Conservation (phyloP, 2,888 invertebrate genomes). For the Empis livida region DNA sequence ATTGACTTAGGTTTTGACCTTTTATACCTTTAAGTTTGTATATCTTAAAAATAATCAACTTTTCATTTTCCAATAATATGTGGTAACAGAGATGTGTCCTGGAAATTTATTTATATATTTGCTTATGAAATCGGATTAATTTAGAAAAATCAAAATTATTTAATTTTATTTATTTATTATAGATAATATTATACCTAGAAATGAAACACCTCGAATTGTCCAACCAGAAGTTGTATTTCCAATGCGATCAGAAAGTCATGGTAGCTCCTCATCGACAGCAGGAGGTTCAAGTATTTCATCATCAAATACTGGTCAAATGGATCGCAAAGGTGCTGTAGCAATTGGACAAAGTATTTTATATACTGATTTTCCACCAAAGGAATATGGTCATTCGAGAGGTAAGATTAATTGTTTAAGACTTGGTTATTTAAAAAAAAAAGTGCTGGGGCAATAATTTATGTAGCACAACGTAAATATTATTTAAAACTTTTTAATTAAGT, state of each 20-base stretch:
- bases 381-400: conserved; percentile 23
- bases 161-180: not conserved
- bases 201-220: conserved; percentile 29
- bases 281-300: conserved; percentile 7
- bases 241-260: conserved; percentile 31
- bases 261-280: conserved; percentile 12
- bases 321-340: conserved; percentile 32
- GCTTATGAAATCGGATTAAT: too few species aligned
- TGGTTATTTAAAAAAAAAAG: too few species aligned
- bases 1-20: too few species aligned
- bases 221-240: conserved; percentile 31
- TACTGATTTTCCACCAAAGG: conserved; percentile 36
- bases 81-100: too few species aligned
- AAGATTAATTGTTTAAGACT: not conserved
- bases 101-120: too few species aligned
- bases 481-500: too few species aligned
- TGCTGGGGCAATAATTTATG: too few species aligned
- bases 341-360: conserved; percentile 36
- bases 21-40: too few species aligned
- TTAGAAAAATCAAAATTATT: too few species aligned
- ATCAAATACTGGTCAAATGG: conserved; percentile 17
- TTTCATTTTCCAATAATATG: too few species aligned
- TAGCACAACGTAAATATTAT: too few species aligned
- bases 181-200: conserved; percentile 27
- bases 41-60: too few species aligned